These are phyloP conservation scores for Gobius niger DNA, from an alignment of 2,113 vertebrate species.

Conservation along the genomic window DNA sequence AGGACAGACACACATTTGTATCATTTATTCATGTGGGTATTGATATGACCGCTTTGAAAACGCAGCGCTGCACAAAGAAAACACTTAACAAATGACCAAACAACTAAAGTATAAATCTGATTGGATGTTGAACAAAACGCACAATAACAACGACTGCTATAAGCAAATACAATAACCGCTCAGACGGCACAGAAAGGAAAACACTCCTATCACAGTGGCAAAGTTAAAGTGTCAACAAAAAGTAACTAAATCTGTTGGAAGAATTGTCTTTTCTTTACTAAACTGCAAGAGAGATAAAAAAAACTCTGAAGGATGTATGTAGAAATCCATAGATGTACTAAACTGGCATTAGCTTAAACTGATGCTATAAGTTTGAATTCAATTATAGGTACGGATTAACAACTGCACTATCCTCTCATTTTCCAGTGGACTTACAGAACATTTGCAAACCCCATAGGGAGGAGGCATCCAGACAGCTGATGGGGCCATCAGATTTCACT, in stretches of 20 bases:
- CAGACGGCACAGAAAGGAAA: too few species aligned
- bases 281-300: too few species aligned
- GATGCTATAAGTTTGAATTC: neutral
- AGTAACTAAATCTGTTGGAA: too few species aligned
- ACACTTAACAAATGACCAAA: constrained; percentile 48
- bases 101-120: neutral
- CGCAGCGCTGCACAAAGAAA: constrained; percentile 43
- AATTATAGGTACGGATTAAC: constrained; percentile 8
- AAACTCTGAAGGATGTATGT: constrained; percentile 1
- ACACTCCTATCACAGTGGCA: too few species aligned
- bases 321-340: neutral
- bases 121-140: neutral
- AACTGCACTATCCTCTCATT: constrained; percentile 16
- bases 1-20: constrained; percentile 65
- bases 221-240: too few species aligned
- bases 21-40: constrained; percentile 66
- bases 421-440: constrained; percentile 1
- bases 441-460: constrained; percentile 43
- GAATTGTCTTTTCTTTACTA: too few species aligned
- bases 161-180: neutral
- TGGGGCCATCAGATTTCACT: constrained; percentile 86
- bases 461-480: constrained; percentile 85
- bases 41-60: constrained; percentile 51
- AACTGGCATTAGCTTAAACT: neutral
- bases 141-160: neutral